These are phyloP conservation scores for Steatornis caripensis DNA, from an alignment of 2,113 vertebrate genomes.

Conservation along the genomic window DNA sequence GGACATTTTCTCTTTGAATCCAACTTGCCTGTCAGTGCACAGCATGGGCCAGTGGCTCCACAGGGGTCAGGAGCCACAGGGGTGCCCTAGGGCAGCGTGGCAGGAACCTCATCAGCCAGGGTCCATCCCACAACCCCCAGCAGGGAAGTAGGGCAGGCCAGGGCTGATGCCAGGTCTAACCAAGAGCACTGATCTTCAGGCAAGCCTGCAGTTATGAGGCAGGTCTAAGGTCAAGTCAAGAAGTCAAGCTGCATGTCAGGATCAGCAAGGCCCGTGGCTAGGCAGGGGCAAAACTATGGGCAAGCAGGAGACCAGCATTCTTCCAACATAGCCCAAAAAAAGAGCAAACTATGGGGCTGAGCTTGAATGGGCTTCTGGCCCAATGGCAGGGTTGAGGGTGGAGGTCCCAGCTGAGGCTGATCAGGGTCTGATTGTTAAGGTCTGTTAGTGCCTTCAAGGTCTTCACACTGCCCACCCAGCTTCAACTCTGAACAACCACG, in stretches of 20 bases:
- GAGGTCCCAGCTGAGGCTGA: background rate
- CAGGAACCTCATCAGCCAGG: background rate
- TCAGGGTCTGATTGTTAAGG: too few species aligned
- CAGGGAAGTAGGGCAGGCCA: background rate
- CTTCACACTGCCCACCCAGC: background rate
- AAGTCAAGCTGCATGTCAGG: background rate
- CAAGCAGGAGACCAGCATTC: background rate
- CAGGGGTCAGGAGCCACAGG: background rate
- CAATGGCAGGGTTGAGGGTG: background rate
- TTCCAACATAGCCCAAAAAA: background rate
- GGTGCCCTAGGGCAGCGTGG: background rate
- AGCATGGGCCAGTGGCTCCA: background rate
- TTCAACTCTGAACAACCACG: too few species aligned
- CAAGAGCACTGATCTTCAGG: background rate
- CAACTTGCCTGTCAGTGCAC: background rate
- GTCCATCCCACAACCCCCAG: background rate
- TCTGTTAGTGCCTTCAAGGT: background rate
- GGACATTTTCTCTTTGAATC: background rate
- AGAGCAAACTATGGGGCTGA: fast-evolving
- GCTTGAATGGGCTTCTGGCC: background rate
- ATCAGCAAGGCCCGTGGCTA: background rate
- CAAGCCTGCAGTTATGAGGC: background rate
- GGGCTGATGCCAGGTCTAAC: background rate
- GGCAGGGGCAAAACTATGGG: fast-evolving
- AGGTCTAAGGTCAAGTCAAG: background rate